Conservation (phyloP, 1,140 invertebrate genomes). For the Tetragnatha versicolor region DNA sequence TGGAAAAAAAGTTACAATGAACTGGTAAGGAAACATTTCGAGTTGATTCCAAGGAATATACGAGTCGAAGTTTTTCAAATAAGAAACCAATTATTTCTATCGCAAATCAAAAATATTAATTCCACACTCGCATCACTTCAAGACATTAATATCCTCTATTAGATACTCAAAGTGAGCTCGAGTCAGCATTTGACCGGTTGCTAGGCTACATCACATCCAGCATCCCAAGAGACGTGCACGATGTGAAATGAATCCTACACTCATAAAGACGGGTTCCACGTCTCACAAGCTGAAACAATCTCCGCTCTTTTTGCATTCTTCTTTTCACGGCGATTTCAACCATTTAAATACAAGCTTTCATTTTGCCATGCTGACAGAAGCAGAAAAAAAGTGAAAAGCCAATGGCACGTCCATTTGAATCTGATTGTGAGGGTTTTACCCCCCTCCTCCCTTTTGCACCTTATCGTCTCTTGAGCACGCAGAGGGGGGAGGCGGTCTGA, state of each 20-base stretch:
- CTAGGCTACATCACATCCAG: slow-evolving; percentile 24
- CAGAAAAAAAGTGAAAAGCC: not conserved
- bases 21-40: no score
- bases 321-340: not conserved
- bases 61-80: no score
- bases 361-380: slow-evolving; percentile 6
- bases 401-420: not conserved
- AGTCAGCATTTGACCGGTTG: slow-evolving; percentile 25
- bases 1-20: no score
- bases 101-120: no score
- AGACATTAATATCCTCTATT: no score
- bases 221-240: not conserved
- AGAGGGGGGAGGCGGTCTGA: no score
- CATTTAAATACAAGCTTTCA: not conserved
- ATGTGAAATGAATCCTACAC: not conserved
- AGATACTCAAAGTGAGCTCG: not conserved
- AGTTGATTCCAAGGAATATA: no score
- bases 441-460: no score
- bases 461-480: no score
- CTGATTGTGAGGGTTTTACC: no score
- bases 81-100: no score
- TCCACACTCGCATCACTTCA: no score
- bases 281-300: not conserved
- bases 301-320: not conserved
- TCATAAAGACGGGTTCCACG: not conserved